Evolutionary conservation across 2,888 invertebrate species (phyloP), one percentile per base, ranked within the genome.

Genomic region (Scrobipalpa costella): DNA sequence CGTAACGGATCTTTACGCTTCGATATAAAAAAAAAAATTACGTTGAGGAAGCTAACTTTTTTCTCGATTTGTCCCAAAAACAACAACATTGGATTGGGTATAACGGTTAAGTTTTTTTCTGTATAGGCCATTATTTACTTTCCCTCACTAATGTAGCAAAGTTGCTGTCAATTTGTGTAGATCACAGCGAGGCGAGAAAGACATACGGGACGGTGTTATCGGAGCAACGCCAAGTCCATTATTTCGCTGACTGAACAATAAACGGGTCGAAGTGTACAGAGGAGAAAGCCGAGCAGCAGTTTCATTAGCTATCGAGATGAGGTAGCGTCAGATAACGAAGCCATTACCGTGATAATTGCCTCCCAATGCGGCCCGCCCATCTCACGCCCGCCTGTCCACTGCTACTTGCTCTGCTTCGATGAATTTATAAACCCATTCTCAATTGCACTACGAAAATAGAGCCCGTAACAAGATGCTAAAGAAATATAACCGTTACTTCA

Each of bases 341-440:
- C 79, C 80, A 88, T 87, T 86, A 85, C 76, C 65, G 69, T 68
- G 75, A 81, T 86, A 84, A 88, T 88, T 85, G 78, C 81, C 77
- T 78, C 71, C 75, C 75, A 75, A 76, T 74, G 76, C 69, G 68
- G 71, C 72, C 74, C 77, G 76, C 76, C 78, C 75, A 80, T 73
- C 75, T 71, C 71, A 77, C 72, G 72, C 73, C 71, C 69, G 70
- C 69, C 66, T 67, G 64, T 68, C 62, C 67, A 62, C 73, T 73
- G 17, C 55, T 40, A 17, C 38, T 57, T 21, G 17, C 36, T 36
- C 38, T 21, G 9, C 0, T 9, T 44, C 40, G 44, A 58, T 58
- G n/a, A 58, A 58, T 21, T 44, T 44, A 40, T 44, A 58, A 44
- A 58, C 44, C 21, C 58, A 57, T 17, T 57, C 36, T n/a, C 9